Evolutionary conservation across 2,797 vertebrate species (phyloP), one percentile per base, ranked within the genome.

Genomic region (Australoheros facetus): DNA sequence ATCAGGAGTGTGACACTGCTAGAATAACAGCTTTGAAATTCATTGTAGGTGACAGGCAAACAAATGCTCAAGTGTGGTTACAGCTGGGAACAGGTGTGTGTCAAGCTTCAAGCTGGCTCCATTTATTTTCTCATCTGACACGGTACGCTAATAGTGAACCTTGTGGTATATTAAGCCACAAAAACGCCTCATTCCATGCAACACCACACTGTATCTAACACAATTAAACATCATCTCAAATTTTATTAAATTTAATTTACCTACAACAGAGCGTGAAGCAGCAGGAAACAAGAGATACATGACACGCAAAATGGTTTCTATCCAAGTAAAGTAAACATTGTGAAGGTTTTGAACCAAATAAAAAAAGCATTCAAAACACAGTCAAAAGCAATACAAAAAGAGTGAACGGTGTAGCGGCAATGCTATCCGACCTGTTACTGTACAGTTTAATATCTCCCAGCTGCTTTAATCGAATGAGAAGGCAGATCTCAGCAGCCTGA

Each of bases 21-120:
- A 80, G 76, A 91, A 89, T 75, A 90, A 83, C 75, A 78, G 89
- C 86, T 83, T 86, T 86, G 89, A 90, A 82, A 86, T 76, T 78
- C 71, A 86, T 77, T 55, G 69, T 78, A 77, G 90, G 85, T 92
- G 92, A 93, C 90, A 93, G 79, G 84, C 83, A 92, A 92, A 92
- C 89, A 88, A 87, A 85, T 78, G 71, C 56, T 69, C 14, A 7
- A 73, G 83, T 77, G 83, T 57, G 85, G 88, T 83, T 91, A 83
- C 85, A 88, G 82, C 84, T 85, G 89, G 87, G 85, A 88, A 90
- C 88, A 89, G 85, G 89, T 88, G 91, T 82, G 91, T 87, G 85
- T 91, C 87, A 62, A 42, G 87, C 81, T 77, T 87, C 87, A 85
- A 88, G 83, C 90, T 73, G 89, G 56, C 80, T 70, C 84, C 76